Base-by-base conservation (phyloP, 2,888 invertebrate species). In the Acrobasis consociella region DNA sequence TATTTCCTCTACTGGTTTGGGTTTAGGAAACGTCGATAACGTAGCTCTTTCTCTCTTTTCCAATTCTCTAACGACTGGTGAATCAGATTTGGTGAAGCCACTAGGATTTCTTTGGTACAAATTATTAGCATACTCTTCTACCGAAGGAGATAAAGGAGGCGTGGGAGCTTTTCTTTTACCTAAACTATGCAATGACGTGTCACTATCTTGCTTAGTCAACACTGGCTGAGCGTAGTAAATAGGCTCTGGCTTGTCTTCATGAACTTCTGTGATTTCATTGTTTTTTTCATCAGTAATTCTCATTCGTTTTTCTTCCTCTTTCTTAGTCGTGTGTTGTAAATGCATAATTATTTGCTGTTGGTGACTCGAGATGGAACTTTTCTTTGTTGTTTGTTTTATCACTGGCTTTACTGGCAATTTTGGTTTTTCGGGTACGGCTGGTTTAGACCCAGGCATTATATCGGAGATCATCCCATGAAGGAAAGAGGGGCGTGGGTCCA, bases 131-230 rank as follows among this genome's bases (percentile, higher is more conserved):
- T 83, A 84, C 70, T 94, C 94, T 70, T 95, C 94, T 1, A 81
- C 74, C 5, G 84, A 83, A 2, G 93, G 88, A 2, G 91, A 87
- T 9, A 89, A 82, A 53, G 96, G 97, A 16, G 97, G 96, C 74
- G 95, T 95, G 0, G 97, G 97, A 0, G 97, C 97, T 84, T 96
- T 94, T 59, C 96, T 93, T 83, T 97, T 97, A 74, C 94, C 94
- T 15, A 94, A 83, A 71, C 93, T 92, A 64, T 89, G 91, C 9
- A 93, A 87, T 10, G 93, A 93, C 16, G 93, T 88, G 69, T 93
- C 93, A 65, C 94, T 93, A 70, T 94, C 94, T 74, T 94, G 94
- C 77, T 94, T 94, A 13, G 90, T 89, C 52, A 92, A 78, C 69
- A 90, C 93, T 68, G 89, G 91, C 76, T 93, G 91, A 38, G 90